These are phyloP conservation scores for Fabriciana adippe DNA, from an alignment of 2,888 invertebrate genomes.

Conservation along the genomic window DNA sequence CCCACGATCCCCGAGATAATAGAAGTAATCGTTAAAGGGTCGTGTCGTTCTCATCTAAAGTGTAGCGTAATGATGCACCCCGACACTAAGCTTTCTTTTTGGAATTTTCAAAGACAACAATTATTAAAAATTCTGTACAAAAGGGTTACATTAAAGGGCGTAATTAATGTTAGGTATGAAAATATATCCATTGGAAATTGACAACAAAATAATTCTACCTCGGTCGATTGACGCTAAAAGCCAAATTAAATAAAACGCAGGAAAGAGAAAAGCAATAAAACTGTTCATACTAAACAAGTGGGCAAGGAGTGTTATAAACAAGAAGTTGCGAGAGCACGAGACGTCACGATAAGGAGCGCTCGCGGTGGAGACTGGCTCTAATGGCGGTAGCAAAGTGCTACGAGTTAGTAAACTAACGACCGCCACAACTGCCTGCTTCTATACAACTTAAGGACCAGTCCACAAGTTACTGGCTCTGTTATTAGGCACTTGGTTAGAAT, in stretches of 20 bases:
- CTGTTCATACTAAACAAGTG: constrained; percentile 40
- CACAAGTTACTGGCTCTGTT: constrained; percentile 46
- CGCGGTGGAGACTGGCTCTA: constrained; percentile 50
- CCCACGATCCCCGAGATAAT: constrained; percentile 57
- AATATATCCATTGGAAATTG: too few relatives aligned
- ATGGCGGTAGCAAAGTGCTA: constrained; percentile 53
- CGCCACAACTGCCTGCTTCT: constrained; percentile 54
- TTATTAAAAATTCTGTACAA: too few relatives aligned
- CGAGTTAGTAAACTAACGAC: constrained; percentile 60
- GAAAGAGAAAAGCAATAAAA: constrained; percentile 30
- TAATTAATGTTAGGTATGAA: background rate
- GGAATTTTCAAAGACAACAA: background rate
- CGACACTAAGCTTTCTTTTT: constrained; percentile 2
- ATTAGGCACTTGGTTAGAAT: constrained; percentile 36
- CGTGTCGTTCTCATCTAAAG: constrained; percentile 33
- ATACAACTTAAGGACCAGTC: constrained; percentile 48
- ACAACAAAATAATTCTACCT: background rate
- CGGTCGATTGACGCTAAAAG: constrained; percentile 10
- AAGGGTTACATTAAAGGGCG: background rate
- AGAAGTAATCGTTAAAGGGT: constrained; percentile 59
- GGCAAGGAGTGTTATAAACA: constrained; percentile 45
- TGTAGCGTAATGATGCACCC: constrained; percentile 24
- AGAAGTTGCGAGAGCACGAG: constrained; percentile 48
- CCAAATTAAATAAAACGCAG: constrained; percentile 1
- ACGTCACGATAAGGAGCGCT: constrained; percentile 51